Evolutionary conservation across 1,140 invertebrate species (phyloP).

Genomic region (Batillaria attramentaria): DNA sequence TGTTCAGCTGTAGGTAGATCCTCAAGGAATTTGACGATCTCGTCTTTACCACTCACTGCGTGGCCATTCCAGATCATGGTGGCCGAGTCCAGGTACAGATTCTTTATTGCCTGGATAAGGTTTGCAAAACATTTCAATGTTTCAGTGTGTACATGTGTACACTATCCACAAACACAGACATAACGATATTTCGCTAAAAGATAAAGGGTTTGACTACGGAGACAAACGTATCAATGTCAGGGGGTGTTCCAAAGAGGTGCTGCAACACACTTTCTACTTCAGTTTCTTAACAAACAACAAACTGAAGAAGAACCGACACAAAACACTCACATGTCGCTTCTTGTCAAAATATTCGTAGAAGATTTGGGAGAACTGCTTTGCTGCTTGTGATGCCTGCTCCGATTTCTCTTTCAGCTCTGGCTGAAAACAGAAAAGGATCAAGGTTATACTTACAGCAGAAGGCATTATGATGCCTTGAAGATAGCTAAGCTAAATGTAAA

Average conservation of each 20-base stretch:
- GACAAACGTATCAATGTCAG: neutral
- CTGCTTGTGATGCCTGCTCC: conserved; percentile 83
- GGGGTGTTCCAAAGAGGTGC: neutral
- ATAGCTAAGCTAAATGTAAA: no score
- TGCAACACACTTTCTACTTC: neutral
- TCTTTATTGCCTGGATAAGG: conserved; percentile 78
- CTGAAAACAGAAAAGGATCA: conserved; percentile 23
- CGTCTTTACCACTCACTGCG: conserved; percentile 80
- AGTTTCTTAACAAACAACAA: neutral
- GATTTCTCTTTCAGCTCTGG: conserved; percentile 75
- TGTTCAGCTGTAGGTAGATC: conserved; percentile 83
- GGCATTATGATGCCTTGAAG: neutral
- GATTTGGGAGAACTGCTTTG: conserved; percentile 85
- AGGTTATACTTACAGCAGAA: neutral
- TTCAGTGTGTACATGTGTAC: neutral
- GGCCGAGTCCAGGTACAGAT: conserved; percentile 85
- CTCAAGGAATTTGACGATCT: conserved; percentile 85
- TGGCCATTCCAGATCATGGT: conserved; percentile 90
- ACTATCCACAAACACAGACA: neutral
- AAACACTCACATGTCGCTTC: conserved; percentile 81
- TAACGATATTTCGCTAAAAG: neutral
- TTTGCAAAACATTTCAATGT: conserved; percentile 30
- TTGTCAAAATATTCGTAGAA: conserved; percentile 89
- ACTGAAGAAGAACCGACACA: neutral
- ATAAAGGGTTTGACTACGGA: neutral